Conservation (phyloP, 2,797 vertebrate species). For the Myotis vivesi region DNA sequence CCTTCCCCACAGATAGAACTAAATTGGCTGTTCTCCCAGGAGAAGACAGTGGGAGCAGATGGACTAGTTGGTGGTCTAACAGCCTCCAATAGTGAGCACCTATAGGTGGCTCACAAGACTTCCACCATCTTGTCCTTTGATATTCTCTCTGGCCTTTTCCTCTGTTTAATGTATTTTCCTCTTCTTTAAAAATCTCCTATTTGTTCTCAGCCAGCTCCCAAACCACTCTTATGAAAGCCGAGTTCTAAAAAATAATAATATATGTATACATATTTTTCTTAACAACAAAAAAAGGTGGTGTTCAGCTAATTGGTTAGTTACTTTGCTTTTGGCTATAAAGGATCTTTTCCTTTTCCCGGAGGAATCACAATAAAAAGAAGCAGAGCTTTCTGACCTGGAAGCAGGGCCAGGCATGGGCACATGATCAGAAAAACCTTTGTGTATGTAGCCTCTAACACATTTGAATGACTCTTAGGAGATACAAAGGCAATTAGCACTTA, state of each 20-base stretch:
- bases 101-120: accelerated
- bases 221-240: neutral
- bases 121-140: neutral
- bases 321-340: neutral
- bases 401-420: too few species aligned
- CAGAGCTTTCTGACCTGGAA: neutral
- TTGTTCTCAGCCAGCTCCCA: neutral
- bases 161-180: neutral
- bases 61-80: accelerated
- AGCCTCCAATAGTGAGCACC: neutral
- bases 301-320: neutral
- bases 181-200: neutral
- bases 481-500: neutral
- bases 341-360: neutral
- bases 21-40: neutral
- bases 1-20: too few species aligned
- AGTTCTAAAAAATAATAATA: neutral
- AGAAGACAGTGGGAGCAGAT: neutral
- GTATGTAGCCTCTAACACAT: neutral
- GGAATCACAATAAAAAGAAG: neutral
- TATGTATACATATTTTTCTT: neutral
- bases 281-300: neutral
- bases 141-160: neutral
- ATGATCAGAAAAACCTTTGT: neutral
- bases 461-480: neutral